Percentiles rank a stretch among this genome's conserved stretches.
phyloP scores from a whole-genome alignment of 2,113 vertebrate genomes.

The Urocynchramus pylzowi region DNA sequence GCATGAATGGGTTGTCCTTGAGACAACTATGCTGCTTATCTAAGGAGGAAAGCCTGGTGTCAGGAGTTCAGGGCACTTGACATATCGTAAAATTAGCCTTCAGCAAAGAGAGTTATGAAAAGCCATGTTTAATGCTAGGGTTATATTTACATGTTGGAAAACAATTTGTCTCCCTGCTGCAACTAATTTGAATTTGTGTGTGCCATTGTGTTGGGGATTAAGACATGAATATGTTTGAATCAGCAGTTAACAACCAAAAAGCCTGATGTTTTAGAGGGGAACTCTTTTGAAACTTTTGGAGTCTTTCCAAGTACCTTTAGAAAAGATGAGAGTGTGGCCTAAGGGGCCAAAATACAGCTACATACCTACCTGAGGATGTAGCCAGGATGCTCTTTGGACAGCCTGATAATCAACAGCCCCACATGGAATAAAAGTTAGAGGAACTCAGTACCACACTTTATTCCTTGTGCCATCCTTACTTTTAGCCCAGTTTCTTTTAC shows the following conservation, averaged over 20 bases:
- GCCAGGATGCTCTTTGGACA: neutral
- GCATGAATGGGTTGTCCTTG: constrained; percentile 36
- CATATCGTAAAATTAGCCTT: neutral
- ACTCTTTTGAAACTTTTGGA: neutral
- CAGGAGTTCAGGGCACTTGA: constrained; percentile 8
- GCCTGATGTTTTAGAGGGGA: neutral
- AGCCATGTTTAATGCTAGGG: neutral
- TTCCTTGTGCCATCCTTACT: neutral
- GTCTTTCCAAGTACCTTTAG: neutral
- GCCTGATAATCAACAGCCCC: neutral
- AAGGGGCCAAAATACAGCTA: neutral
- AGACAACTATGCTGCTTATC: constrained; percentile 39
- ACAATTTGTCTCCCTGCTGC: neutral
- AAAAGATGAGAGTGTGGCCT: neutral
- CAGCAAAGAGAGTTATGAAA: neutral
- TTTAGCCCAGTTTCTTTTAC: neutral
- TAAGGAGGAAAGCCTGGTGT: constrained; percentile 35
- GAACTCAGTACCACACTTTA: neutral
- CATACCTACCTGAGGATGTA: accelerated
- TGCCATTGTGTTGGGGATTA: neutral
- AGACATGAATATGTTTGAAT: neutral
- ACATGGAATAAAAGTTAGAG: neutral
- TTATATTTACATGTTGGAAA: neutral
- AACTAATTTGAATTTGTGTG: neutral
- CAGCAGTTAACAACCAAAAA: neutral